Evolutionary conservation across 2,888 invertebrate species (phyloP), one percentile per base, ranked within the genome.

Genomic region (Buathra laborator): DNA sequence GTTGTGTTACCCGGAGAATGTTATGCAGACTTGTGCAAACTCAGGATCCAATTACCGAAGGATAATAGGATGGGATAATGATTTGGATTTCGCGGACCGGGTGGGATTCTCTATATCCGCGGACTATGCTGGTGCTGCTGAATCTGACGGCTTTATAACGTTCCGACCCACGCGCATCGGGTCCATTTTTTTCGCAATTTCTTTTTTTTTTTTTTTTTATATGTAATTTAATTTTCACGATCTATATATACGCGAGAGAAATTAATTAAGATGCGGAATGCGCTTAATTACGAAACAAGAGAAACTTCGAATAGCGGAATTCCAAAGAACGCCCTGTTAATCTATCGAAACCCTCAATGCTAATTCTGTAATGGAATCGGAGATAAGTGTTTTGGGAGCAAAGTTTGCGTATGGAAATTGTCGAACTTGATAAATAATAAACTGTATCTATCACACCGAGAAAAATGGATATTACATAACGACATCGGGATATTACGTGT

Each of bases 21-120:
- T 81, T 84, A 81, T 84, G 76, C 74, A 81, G 72, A 72, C 71
- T 84, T 84, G 77, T 84, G 84, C 84, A 84, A 84, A 84, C 84
- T 77, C 84, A 84, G 81, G 62, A 84, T 84, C 84, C 84, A 84
- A 84, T 84, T 84, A 84, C 81, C 43, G 19, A 81, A 74, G 84
- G 37, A 84, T 84, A 84, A 84, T 84, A 81, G 83, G 76, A 64
- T 46, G 51, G 62, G 67, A 76, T 81, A 77, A 84, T 84, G 70
- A 80, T 76, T 84, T 76, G 84, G 51, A 76, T 84, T 80, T 72
- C 76, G 48, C 71, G 48, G n/a, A 72, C 56, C 76, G 14, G 32
- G 48, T n/a, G 24, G 29, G 44, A 43, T 44, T 32, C 37, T 19
- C 44, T 44, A 24, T 62, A 62, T 44, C 43, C 37, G 19, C 43